Percentiles rank a stretch among this genome's conserved stretches.
phyloP scores from a whole-genome alignment of 2,888 invertebrate species.

The Drosophila putrida region DNA sequence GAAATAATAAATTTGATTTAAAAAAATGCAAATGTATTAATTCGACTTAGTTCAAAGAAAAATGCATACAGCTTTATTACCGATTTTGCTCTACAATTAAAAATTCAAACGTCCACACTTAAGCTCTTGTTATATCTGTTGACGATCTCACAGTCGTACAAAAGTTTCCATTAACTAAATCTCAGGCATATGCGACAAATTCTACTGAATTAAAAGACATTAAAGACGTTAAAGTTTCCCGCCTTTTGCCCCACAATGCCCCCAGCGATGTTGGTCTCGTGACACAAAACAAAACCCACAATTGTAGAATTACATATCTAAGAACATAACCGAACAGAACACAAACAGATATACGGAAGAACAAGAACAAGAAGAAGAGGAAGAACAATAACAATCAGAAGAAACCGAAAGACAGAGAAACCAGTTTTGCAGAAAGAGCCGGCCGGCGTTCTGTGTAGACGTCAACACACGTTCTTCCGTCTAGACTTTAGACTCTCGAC shows the following conservation, averaged over 20 bases:
- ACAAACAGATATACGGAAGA: slow-evolving; percentile 17
- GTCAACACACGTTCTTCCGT: slow-evolving; percentile 49
- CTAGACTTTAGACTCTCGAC: slow-evolving; percentile 40
- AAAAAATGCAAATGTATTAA: no score
- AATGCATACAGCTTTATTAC: no score
- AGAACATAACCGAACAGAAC: slow-evolving; percentile 47
- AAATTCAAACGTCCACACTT: slow-evolving; percentile 1
- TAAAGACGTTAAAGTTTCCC: slow-evolving; percentile 37
- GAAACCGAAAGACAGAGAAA: slow-evolving; percentile 41
- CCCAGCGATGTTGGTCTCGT: slow-evolving; percentile 54
- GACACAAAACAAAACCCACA: slow-evolving; percentile 52
- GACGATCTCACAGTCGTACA: slow-evolving; percentile 62
- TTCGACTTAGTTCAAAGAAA: no score
- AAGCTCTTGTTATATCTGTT: slow-evolving; percentile 40
- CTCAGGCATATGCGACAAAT: slow-evolving; percentile 52
- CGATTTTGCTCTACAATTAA: not conserved
- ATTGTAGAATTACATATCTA: slow-evolving; percentile 43
- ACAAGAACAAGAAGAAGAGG: slow-evolving; percentile 25
- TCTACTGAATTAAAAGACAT: slow-evolving; percentile 65
- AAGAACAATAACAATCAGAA: slow-evolving; percentile 50
- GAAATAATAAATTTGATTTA: no score
- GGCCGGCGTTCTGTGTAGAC: slow-evolving; percentile 69
- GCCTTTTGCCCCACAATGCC: slow-evolving; percentile 22
- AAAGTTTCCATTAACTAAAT: slow-evolving; percentile 55
- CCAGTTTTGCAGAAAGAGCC: slow-evolving; percentile 68